Evolutionary conservation across 2,888 invertebrate species (phyloP).

Genomic region (Barypeithes pellucidus): DNA sequence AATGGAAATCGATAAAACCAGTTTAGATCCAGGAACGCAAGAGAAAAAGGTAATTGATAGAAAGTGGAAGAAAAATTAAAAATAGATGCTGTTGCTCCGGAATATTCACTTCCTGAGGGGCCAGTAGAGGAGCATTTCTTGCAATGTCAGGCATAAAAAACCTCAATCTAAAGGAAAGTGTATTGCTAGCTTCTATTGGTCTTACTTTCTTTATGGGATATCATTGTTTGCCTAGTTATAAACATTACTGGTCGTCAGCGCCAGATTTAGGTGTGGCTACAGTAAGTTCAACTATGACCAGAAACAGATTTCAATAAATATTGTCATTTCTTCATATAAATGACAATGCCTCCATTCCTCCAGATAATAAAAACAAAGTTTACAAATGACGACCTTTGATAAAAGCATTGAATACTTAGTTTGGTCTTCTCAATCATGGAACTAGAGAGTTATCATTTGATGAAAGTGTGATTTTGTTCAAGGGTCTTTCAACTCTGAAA

Average conservation of each 20-base stretch:
- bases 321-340: slow-evolving; percentile 45
- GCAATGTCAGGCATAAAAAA: slow-evolving; percentile 11
- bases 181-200: slow-evolving; percentile 27
- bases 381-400: slow-evolving; percentile 34
- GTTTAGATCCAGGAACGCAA: neutral
- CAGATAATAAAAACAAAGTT: slow-evolving; percentile 47
- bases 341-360: slow-evolving; percentile 35
- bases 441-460: slow-evolving; percentile 46
- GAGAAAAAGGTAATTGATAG: neutral
- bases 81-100: neutral
- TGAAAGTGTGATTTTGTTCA: slow-evolving; percentile 55
- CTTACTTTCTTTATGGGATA: slow-evolving; percentile 31
- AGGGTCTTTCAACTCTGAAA: slow-evolving; percentile 48
- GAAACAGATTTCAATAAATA: slow-evolving; percentile 18
- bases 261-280: slow-evolving; percentile 10
- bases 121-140: neutral
- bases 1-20: neutral
- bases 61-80: slow-evolving; percentile 19
- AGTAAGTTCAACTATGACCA: neutral
- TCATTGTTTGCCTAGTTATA: slow-evolving; percentile 25
- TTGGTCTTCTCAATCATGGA: slow-evolving; percentile 3
- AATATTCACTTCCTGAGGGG: slow-evolving; percentile 11
- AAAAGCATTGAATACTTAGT: neutral
- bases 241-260: slow-evolving; percentile 28
- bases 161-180: slow-evolving; percentile 18